Conservation (phyloP, 23 tunicate genomes). For the Phallusia fumigata region DNA sequence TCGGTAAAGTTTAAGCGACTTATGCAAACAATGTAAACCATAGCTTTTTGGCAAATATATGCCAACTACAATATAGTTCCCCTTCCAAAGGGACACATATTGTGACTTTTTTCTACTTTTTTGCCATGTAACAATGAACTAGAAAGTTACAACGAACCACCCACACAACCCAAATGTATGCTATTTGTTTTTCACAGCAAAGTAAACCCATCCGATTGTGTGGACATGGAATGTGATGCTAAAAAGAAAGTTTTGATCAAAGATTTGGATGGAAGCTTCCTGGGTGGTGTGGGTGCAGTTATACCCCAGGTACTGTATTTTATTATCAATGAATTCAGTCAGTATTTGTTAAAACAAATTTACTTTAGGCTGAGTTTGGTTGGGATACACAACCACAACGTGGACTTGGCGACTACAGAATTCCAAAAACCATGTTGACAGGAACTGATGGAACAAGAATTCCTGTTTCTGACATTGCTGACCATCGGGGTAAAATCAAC, state of each 20-base stretch:
- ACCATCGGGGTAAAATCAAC: constrained; percentile 64
- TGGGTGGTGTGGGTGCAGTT: constrained; percentile 61
- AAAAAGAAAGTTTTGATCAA: constrained; percentile 83
- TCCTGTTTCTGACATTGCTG: constrained; percentile 44
- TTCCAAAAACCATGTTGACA: constrained; percentile 77
- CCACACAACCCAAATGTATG: too few species aligned
- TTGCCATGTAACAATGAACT: too few species aligned
- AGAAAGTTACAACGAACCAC: too few species aligned
- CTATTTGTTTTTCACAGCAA: constrained; percentile 58
- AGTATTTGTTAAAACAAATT: too few species aligned
- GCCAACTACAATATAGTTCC: too few species aligned
- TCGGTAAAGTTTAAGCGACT: too few species aligned
- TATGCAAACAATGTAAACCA: too few species aligned
- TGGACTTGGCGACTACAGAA: constrained; percentile 96
- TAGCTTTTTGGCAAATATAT: too few species aligned
- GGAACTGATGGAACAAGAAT: constrained; percentile 56
- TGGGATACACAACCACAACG: constrained; percentile 55
- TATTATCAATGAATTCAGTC: too few species aligned
- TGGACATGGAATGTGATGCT: constrained; percentile 98
- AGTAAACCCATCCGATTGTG: constrained; percentile 92
- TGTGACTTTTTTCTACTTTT: too few species aligned
- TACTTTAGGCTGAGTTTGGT: constrained; percentile 69
- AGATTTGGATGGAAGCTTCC: constrained; percentile 80
- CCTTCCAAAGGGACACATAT: too few species aligned
- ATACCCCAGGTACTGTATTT: constrained; percentile 56